Percentiles rank a stretch among this genome's conserved stretches.
phyloP scores from a whole-genome alignment of 92 coral and sea anemone species.

The Virgularia gustaviana region DNA sequence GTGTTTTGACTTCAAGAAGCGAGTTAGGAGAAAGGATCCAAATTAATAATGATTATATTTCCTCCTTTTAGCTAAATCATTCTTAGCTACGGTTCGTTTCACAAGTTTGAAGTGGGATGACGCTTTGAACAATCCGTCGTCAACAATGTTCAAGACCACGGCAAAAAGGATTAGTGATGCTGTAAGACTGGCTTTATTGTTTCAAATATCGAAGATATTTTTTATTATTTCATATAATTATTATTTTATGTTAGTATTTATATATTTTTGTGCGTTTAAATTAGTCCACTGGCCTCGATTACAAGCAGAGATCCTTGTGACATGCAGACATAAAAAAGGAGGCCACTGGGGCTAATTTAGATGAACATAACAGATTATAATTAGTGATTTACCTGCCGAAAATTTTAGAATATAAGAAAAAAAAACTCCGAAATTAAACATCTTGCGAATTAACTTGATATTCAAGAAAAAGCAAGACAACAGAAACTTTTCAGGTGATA shows the following conservation, averaged over 20 bases:
- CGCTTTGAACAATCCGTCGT: constrained; percentile 46
- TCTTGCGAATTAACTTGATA: too few relatives aligned
- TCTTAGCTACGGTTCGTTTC: constrained; percentile 18
- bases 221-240: neutral
- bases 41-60: neutral
- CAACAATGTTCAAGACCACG: constrained; percentile 47
- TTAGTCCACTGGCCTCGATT: constrained; percentile 36
- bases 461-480: too few relatives aligned
- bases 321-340: too few relatives aligned
- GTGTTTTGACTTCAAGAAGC: too few relatives aligned
- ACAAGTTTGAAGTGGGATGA: constrained; percentile 64
- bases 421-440: too few relatives aligned
- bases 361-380: too few relatives aligned
- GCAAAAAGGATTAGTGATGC: constrained; percentile 44
- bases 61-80: neutral
- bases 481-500: too few relatives aligned
- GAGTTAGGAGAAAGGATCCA: too few relatives aligned
- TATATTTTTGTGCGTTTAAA: constrained; percentile 25
- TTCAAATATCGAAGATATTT: neutral
- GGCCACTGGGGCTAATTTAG: too few relatives aligned
- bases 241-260: neutral
- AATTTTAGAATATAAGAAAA: too few relatives aligned
- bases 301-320: constrained; percentile 26
- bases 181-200: constrained; percentile 27
- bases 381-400: too few relatives aligned